phyloP scores from a whole-genome alignment of 2,888 invertebrate species.

The Falcaria lacertinaria region DNA sequence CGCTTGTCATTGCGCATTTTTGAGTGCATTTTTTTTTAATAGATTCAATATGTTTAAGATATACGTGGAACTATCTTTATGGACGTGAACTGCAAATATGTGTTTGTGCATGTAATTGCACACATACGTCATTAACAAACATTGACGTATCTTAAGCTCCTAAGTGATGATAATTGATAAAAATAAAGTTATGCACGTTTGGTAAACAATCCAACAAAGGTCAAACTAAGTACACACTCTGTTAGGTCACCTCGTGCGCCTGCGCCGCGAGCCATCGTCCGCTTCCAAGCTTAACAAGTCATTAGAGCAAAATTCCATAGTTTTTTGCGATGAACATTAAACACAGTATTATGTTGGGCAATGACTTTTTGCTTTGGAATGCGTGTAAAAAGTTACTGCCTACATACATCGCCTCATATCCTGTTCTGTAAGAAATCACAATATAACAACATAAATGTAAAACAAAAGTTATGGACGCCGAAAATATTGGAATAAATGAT shows the following conservation, averaged over 20 bases:
- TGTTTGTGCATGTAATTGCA: too few species aligned
- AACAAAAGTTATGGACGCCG: constrained; percentile 22
- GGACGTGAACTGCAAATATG: too few species aligned
- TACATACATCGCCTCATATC: constrained; percentile 48
- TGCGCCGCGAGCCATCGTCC: constrained; percentile 59
- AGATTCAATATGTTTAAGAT: too few species aligned
- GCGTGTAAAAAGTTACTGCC: constrained; percentile 61
- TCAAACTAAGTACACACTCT: constrained; percentile 14
- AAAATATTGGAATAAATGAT: constrained; percentile 8
- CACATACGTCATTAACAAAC: neutral
- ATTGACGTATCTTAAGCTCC: neutral
- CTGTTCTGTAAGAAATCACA: constrained; percentile 53
- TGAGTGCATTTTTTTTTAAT: too few species aligned
- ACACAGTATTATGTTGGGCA: constrained; percentile 57
- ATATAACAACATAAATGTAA: constrained; percentile 40
- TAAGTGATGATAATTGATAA: constrained; percentile 13
- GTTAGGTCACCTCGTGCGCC: constrained; percentile 40
- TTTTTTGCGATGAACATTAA: constrained; percentile 62
- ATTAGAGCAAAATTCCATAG: constrained; percentile 66
- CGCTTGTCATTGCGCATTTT: too few species aligned
- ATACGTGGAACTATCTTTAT: too few species aligned
- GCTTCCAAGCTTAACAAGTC: constrained; percentile 65
- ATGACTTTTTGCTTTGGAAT: constrained; percentile 70
- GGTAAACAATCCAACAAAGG: constrained; percentile 1
- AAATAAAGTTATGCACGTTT: constrained; percentile 6